Percentiles rank a stretch among this genome's conserved stretches.
phyloP scores from a whole-genome alignment of 1,140 invertebrate genomes.

The Pseudobourletiella spinata region DNA sequence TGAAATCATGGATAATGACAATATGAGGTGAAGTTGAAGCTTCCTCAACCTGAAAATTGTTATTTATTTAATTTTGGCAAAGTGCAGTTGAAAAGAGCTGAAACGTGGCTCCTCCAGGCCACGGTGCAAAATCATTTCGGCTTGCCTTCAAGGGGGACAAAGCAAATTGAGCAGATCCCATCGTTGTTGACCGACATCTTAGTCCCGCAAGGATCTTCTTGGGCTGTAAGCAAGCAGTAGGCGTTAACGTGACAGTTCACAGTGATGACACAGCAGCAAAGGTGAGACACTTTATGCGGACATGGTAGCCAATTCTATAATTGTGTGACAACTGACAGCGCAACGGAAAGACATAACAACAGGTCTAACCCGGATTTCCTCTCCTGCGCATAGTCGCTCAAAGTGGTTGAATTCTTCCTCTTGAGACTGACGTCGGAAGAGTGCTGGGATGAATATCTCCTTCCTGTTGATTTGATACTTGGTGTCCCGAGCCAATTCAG shows the following conservation, averaged over 20 bases:
- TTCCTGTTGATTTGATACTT: conserved; percentile 30
- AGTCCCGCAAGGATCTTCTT: conserved; percentile 38
- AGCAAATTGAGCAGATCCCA: conserved; percentile 42
- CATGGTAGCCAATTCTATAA: too few species aligned
- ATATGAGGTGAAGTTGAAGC: conserved; percentile 45
- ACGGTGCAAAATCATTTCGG: too few species aligned
- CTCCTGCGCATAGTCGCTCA: conserved; percentile 39
- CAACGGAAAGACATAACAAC: too few species aligned
- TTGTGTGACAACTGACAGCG: too few species aligned
- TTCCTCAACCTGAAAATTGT: conserved; percentile 43
- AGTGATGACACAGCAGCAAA: too few species aligned
- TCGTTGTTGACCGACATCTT: conserved; percentile 41
- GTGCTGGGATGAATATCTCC: conserved; percentile 33
- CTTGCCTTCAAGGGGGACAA: conserved; percentile 43
- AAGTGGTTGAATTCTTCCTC: conserved; percentile 43
- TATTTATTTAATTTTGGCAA: neutral
- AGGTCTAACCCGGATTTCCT: conserved; percentile 36
- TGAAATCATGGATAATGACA: conserved; percentile 46
- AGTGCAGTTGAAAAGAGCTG: neutral
- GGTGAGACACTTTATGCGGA: too few species aligned
- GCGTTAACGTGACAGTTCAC: too few species aligned
- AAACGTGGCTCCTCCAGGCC: neutral
- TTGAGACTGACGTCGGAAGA: conserved; percentile 37
- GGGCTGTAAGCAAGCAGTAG: too few species aligned
- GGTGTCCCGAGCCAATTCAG: conserved; percentile 25